Base-by-base conservation (phyloP, 2,113 vertebrate species). In the Agelaius tricolor region DNA sequence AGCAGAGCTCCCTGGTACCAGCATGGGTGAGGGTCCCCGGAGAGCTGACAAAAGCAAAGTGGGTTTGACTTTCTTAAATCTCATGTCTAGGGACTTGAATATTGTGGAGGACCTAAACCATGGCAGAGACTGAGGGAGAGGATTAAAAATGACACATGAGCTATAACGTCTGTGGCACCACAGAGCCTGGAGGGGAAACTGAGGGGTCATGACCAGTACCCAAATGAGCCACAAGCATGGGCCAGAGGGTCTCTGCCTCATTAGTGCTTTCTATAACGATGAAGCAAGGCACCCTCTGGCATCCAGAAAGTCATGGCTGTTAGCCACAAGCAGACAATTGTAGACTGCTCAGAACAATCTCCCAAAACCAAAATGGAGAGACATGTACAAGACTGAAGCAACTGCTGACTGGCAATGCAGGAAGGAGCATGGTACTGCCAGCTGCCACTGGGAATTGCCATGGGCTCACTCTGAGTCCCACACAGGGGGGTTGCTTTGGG, bases 401-500 rank as follows among this genome's bases (percentile, higher is more conserved):
- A 91, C 49, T 91, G 49, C 27, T 77, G 35, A 63, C 47, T 49
- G 28, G 68, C 44, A 90, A 93, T 85, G 52, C 57, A 26, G 17
- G 43, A 27, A 90, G 68, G 23, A 94, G 7, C 4, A 4, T 0
- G 7, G 30, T 7, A 2, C 30, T 54, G 3, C 33, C 46, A 59
- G 59, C 12, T 52, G 46, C 69, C 3, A 4, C 33, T 71, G 28
- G 23, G 24, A 52, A 41, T 61, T 30, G 43, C 82, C 33, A 22
- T 1, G 0, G 67, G 28, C 62, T 88, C 0, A 0, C 30, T 51
- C 26, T 0, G 2, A 63, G 33, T 73, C 16, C n/a, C 26, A 43
- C 1, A 2, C 2, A 3, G 0, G 0, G 10, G 14, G 31, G 43
- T 74, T 5, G 2, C 35, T 77, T 59, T 72, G 26, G 44, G 44